Evolutionary conservation across 2,888 invertebrate genomes (phyloP), one percentile per base, ranked within the genome.

Genomic region (Ditylenchus weischeri): DNA sequence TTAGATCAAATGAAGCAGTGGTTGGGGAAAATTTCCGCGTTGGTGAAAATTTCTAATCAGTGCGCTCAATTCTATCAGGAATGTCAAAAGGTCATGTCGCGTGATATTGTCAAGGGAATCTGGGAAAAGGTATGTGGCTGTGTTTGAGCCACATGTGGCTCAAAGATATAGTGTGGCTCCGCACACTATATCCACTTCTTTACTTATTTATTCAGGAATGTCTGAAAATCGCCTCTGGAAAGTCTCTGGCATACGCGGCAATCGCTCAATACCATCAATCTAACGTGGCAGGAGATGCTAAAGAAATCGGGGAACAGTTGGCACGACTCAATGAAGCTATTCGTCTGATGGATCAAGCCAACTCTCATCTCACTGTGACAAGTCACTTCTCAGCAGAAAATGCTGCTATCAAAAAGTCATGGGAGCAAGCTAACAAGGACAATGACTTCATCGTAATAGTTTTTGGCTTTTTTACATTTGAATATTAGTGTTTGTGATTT

Each of bases 21-120:
- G 78, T 88, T 94, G 76, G 93, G 94, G 13, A 94, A 91, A 86
- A 87, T 98, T 77, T 88, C 88, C 69, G 89, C 93, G 78, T 88
- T 94, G 76, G 93, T 94, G 13, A 94, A 91, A 86, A 87, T 98
- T 77, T 91, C 92, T 75, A 88, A 90, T 69, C 93, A 93, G 84
- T 90, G 90, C 81, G 93, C 93, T 81, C 96, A 96, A 84, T 87
- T 93, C 79, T 99, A 93, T 85, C 88, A 90, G 18, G 95, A 96
- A 83, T 90, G 92, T 38, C 85, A 90, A 83, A 91, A 92, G 82
- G 86, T 89, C 58, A 88, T 95, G 86, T 90, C 91, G 84, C 89
- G 90, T 79, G 93, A 94, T 72, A 87, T 88, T 65, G 88, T 92
- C 65, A 88, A 89, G 70, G 87, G 88, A 69, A 87, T 94, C 57